Conservation (phyloP, 2,797 vertebrate species). For the Semotilus atromaculatus region DNA sequence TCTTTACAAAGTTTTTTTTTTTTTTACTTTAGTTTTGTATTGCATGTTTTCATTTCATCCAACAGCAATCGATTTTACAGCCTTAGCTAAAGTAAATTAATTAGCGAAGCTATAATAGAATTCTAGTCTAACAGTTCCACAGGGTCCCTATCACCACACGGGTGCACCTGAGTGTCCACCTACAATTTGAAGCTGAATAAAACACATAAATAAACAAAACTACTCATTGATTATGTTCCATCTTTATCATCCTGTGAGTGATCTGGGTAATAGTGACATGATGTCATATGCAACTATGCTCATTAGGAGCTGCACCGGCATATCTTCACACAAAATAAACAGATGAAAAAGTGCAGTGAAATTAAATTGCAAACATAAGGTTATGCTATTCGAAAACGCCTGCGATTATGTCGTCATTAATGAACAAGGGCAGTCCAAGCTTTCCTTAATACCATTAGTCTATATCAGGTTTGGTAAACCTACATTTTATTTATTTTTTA, state of each 20-base stretch:
- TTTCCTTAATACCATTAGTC: background rate
- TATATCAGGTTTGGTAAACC: background rate
- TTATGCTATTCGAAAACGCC: background rate
- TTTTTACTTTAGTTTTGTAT: background rate
- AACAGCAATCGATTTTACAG: background rate
- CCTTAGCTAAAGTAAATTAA: background rate
- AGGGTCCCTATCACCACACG: background rate
- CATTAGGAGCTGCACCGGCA: background rate
- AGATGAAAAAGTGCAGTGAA: background rate
- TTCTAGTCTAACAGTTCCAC: background rate
- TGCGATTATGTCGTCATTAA: background rate
- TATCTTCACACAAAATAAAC: background rate
- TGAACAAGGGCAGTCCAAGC: background rate
- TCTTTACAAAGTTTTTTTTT: slow-evolving; percentile 32
- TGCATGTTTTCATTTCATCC: background rate
- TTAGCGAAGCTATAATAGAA: background rate
- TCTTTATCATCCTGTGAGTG: background rate
- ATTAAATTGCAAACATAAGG: background rate
- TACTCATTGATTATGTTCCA: background rate
- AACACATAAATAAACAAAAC: slow-evolving; percentile 3
- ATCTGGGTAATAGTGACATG: background rate
- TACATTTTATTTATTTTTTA: background rate
- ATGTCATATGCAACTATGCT: background rate
- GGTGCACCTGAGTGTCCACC: background rate
- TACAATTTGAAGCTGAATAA: background rate